Percentiles rank a stretch among this genome's conserved stretches.
Evolutionary conservation across 2,797 vertebrate genomes (phyloP).

Genomic region (Graptemys geographica): DNA sequence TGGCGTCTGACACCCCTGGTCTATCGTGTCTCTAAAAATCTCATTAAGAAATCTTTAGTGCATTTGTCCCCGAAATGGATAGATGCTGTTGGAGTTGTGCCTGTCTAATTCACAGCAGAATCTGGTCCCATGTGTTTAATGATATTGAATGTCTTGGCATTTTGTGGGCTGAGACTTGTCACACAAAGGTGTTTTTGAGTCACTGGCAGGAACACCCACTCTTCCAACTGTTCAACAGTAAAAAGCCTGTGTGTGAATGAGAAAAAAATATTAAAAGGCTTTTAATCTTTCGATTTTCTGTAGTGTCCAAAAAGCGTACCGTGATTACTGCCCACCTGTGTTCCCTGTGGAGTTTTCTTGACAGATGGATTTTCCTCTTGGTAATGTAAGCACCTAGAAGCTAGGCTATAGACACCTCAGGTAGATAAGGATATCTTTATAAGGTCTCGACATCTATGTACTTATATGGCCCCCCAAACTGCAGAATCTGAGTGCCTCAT

Average conservation of each 20-base stretch:
- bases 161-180: slow-evolving; percentile 74
- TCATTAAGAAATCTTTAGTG: not conserved
- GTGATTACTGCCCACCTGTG: not conserved
- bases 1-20: not conserved
- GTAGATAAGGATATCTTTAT: not conserved
- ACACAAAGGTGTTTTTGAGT: slow-evolving; percentile 32
- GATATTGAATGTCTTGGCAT: slow-evolving; percentile 67
- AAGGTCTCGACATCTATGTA: rapidly evolving
- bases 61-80: not conserved
- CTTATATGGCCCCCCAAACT: not conserved
- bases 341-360: not conserved
- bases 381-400: not conserved
- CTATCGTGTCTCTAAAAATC: not conserved
- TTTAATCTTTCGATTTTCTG: not conserved
- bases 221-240: slow-evolving; percentile 69
- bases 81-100: slow-evolving; percentile 13
- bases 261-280: not conserved
- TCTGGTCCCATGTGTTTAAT: slow-evolving; percentile 72
- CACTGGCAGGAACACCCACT: slow-evolving; percentile 70
- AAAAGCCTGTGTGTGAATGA: slow-evolving; percentile 13
- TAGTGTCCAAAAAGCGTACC: not conserved
- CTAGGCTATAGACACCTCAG: rapidly evolving
- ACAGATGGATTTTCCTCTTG: not conserved
- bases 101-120: slow-evolving; percentile 56
- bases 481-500: not conserved